Evolutionary conservation across 2,797 vertebrate species (phyloP), one percentile per base, ranked within the genome.

Genomic region (Psittacula echo): DNA sequence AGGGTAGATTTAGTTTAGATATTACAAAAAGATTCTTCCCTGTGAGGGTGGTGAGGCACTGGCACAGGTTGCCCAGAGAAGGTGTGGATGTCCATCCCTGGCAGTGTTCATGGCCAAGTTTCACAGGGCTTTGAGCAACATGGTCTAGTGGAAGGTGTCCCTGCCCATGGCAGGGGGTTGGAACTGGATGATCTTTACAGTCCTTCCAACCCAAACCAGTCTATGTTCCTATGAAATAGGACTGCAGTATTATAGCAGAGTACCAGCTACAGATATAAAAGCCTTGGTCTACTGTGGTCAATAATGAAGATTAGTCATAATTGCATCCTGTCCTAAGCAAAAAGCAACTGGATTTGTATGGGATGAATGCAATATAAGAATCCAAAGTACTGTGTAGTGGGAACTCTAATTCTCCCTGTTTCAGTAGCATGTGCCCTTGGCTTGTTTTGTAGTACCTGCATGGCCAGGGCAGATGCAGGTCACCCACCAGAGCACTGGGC

Each of bases 321-420:
- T 10, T 37, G 42, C 47, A 64, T 62, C 56, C 32, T 48, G 22
- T 44, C 51, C 24, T 41, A 17, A 56, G 27, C 20, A 20, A 54
- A 86, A 65, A 70, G 48, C 34, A 51, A 4, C 3, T 48, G 71
- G 26, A 60, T 94, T 92, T 70, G 2, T 27, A 2, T 4, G 61
- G 34, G n/a, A 34, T 64, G 47, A 87, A 37, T 26, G 15, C 60
- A 60, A 4, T 17, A 27, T 42, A 32, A 87, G 50, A 23, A 64
- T 39, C 2, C 4, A 11, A 56, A 79, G 27, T 7, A 17, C 8
- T 45, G 3, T 1, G 0, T 1, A 0, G 24, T 54, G 74, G 39
- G 32, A 87, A 26, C 29, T 70, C 47, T 39, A 16, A 50, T 85
- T 42, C 68, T 77, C 12, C 2, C 24, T 15, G 8, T 78, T 70